Evolutionary conservation across 2,888 invertebrate species (phyloP).

Genomic region (Agapetus fuscipes): DNA sequence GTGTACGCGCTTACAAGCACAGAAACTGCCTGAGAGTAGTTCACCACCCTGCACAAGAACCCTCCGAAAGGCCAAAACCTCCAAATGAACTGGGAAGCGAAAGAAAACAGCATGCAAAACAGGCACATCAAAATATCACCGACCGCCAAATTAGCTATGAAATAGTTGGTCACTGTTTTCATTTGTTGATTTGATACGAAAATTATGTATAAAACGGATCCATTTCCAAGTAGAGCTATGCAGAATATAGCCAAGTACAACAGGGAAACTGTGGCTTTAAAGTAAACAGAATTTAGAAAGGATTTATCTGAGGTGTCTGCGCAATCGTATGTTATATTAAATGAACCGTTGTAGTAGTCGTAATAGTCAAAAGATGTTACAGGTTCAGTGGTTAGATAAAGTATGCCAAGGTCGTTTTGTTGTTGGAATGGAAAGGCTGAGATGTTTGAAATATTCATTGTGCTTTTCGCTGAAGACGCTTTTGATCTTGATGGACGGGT

Average conservation of each 20-base stretch:
- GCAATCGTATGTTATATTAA: too few relatives aligned
- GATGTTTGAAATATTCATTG: too few relatives aligned
- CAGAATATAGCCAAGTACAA: slow-evolving; percentile 65
- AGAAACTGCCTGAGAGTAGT: slow-evolving; percentile 72
- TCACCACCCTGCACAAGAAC: slow-evolving; percentile 72
- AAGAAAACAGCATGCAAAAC: slow-evolving; percentile 87
- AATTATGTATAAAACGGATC: slow-evolving; percentile 79
- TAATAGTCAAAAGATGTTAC: too few relatives aligned
- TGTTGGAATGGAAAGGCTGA: too few relatives aligned
- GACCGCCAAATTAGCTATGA: slow-evolving; percentile 80
- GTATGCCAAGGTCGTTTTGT: too few relatives aligned
- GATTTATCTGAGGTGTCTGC: too few relatives aligned
- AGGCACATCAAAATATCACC: slow-evolving; percentile 86
- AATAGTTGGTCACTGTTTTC: slow-evolving; percentile 88
- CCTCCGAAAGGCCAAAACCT: slow-evolving; percentile 85
- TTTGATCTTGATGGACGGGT: too few relatives aligned
- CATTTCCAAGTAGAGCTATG: slow-evolving; percentile 63
- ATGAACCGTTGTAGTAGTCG: too few relatives aligned
- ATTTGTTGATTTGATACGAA: slow-evolving; percentile 72
- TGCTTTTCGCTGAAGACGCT: too few relatives aligned
- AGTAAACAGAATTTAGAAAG: slow-evolving; percentile 34
- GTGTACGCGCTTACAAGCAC: slow-evolving; percentile 85
- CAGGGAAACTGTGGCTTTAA: slow-evolving; percentile 55
- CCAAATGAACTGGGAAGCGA: slow-evolving; percentile 67
- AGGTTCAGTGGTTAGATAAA: too few relatives aligned